A percentile compares a stretch with the other conserved stretches of the same genome.
phyloP scores from a whole-genome alignment of 1,140 invertebrate species.

The Drosophila bocki region DNA sequence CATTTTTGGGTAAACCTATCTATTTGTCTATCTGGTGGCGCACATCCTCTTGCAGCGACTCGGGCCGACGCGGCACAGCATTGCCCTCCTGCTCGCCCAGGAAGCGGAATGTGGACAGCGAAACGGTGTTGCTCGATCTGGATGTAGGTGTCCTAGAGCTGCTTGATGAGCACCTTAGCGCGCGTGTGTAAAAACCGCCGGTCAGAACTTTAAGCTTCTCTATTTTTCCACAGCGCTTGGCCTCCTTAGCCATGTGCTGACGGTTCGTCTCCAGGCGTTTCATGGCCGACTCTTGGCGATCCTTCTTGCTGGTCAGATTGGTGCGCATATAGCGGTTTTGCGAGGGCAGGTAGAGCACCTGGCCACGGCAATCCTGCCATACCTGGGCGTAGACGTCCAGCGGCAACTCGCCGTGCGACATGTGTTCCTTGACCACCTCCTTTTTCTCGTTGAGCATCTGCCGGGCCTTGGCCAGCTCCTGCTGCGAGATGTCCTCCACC shows the following conservation, averaged over 20 bases:
- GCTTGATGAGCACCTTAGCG: constrained; percentile 95
- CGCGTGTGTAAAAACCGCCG: constrained; percentile 93
- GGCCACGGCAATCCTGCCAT: constrained; percentile 98
- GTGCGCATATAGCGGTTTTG: constrained; percentile 97
- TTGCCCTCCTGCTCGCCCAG: constrained; percentile 95
- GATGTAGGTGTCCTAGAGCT: constrained; percentile 94
- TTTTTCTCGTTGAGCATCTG: constrained; percentile 92
- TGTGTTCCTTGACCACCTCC: constrained; percentile 95
- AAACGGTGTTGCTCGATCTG: constrained; percentile 96
- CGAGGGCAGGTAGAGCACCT: constrained; percentile 94
- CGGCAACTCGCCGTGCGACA: constrained; percentile 97
- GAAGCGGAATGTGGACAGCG: constrained; percentile 96
- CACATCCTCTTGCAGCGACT: constrained; percentile 96
- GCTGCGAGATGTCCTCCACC: constrained; percentile 87
- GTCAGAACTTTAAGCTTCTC: constrained; percentile 98
- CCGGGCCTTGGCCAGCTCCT: constrained; percentile 90
- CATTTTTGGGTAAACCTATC: no score
- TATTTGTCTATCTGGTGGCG: constrained; percentile 92
- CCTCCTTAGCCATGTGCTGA: constrained; percentile 97
- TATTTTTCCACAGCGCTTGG: constrained; percentile 97
- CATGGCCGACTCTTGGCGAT: constrained; percentile 96
- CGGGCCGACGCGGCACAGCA: constrained; percentile 95
- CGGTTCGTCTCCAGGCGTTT: constrained; percentile 97
- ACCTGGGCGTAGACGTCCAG: constrained; percentile 96
- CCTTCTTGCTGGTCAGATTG: constrained; percentile 97